These are phyloP conservation scores for Cremastobaeus sp. DNA, from an alignment of 2,888 invertebrate genomes.

Conservation along the genomic window DNA sequence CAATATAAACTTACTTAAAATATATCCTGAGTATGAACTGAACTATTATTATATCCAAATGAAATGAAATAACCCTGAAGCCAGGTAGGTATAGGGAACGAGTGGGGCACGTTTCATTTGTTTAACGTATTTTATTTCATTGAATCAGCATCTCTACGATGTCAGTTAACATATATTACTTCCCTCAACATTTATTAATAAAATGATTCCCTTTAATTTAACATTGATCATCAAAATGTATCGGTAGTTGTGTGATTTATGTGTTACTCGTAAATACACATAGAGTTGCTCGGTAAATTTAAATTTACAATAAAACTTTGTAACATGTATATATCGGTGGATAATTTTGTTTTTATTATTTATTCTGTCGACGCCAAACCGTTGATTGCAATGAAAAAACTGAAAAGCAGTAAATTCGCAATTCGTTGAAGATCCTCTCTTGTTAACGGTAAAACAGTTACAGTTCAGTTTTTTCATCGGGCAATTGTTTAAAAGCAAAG, in stretches of 20 bases:
- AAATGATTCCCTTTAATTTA: conserved; percentile 54
- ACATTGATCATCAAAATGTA: conserved; percentile 49
- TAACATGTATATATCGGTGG: conserved; percentile 41
- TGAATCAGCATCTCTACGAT: conserved; percentile 46
- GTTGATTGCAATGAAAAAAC: conserved; percentile 16
- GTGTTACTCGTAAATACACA: conserved; percentile 47
- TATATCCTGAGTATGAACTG: no score
- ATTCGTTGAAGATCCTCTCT: no score
- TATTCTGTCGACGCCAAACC: conserved; percentile 31
- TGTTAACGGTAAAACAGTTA: no score
- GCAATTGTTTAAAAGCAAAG: no score
- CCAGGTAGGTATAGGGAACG: no score
- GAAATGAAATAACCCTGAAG: no score
- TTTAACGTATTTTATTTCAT: conserved; percentile 55
- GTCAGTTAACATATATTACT: conserved; percentile 54
- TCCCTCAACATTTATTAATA: conserved; percentile 52
- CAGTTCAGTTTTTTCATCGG: no score
- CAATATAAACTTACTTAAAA: no score
- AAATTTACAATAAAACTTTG: conserved; percentile 49
- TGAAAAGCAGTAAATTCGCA: no score
- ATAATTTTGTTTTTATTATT: no score
- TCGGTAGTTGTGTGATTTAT: conserved; percentile 31
- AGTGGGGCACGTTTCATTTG: no score
- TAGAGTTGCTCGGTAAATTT: conserved; percentile 36
- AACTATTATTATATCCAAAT: no score